Evolutionary conservation across 2,888 invertebrate genomes (phyloP).

Genomic region (Beris chalybata): DNA sequence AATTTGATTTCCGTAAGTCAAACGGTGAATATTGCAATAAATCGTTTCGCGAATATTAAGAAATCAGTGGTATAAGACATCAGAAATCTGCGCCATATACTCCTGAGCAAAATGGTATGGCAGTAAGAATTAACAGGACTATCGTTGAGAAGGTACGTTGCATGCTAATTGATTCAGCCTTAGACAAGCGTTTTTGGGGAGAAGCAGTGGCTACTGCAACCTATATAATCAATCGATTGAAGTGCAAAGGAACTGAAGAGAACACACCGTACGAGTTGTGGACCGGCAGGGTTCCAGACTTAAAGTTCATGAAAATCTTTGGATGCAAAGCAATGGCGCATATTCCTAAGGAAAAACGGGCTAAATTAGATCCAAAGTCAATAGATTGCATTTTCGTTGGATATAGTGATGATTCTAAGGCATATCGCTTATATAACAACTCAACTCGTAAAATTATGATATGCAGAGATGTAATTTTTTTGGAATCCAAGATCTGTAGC

Average conservation of each 20-base stretch:
- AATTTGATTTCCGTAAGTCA: too few species aligned
- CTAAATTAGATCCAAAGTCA: conserved; percentile 39
- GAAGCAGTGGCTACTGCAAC: too few species aligned
- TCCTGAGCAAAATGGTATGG: conserved; percentile 22
- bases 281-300: conserved; percentile 43
- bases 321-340: conserved; percentile 44
- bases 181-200: too few species aligned
- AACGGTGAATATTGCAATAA: conserved; percentile 41
- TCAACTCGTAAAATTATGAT: too few species aligned
- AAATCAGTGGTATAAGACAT: conserved; percentile 15
- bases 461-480: too few species aligned
- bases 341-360: conserved; percentile 46
- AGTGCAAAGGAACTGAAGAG: conserved; percentile 18
- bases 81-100: conserved; percentile 28
- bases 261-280: conserved; percentile 49
- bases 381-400: not conserved
- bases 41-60: too few species aligned
- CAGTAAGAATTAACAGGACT: too few species aligned
- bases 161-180: too few species aligned
- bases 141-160: too few species aligned
- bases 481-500: too few species aligned
- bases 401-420: not conserved
- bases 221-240: conserved; percentile 27
- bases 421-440: not conserved
- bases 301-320: conserved; percentile 48